Evolutionary conservation across 2,888 invertebrate genomes (phyloP).

Genomic region (Oscheius sp.): DNA sequence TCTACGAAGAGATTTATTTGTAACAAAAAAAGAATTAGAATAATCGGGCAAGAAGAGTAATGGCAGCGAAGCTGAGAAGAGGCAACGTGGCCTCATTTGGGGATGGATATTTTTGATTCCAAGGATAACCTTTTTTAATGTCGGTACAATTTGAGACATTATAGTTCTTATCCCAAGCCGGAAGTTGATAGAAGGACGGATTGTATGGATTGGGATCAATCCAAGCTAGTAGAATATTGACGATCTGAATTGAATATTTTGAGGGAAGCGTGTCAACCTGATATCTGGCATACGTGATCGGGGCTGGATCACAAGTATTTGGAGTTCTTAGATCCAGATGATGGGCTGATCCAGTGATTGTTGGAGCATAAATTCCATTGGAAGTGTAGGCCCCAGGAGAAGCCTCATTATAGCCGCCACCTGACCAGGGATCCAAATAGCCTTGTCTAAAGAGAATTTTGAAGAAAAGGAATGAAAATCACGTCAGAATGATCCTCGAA

Average conservation of each 20-base stretch:
- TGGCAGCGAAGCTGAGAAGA: no score
- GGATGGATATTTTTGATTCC: no score
- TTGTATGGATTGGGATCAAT: slow-evolving; percentile 20
- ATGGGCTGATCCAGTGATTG: slow-evolving; percentile 65
- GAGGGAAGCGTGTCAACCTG: slow-evolving; percentile 28
- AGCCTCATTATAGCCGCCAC: slow-evolving; percentile 69
- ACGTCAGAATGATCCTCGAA: slow-evolving; percentile 61
- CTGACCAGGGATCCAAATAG: slow-evolving; percentile 73
- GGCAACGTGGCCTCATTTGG: no score
- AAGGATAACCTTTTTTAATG: slow-evolving; percentile 34
- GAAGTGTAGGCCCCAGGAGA: background rate
- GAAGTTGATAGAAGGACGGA: slow-evolving; percentile 28
- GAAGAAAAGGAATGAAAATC: background rate
- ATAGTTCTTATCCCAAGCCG: slow-evolving; percentile 27
- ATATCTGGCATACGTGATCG: slow-evolving; percentile 52
- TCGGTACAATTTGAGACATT: slow-evolving; percentile 18
- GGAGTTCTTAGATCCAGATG: slow-evolving; percentile 69
- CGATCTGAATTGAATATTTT: slow-evolving; percentile 4
- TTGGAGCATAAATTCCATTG: slow-evolving; percentile 41
- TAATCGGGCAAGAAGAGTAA: no score
- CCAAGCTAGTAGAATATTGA: slow-evolving; percentile 43
- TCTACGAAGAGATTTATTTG: no score
- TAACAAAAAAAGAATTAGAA: no score
- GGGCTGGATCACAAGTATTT: slow-evolving; percentile 64
- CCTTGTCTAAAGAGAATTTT: slow-evolving; percentile 71